These are phyloP conservation scores for Chymomyza procnemis DNA, from an alignment of 2,888 invertebrate genomes.

Conservation along the genomic window DNA sequence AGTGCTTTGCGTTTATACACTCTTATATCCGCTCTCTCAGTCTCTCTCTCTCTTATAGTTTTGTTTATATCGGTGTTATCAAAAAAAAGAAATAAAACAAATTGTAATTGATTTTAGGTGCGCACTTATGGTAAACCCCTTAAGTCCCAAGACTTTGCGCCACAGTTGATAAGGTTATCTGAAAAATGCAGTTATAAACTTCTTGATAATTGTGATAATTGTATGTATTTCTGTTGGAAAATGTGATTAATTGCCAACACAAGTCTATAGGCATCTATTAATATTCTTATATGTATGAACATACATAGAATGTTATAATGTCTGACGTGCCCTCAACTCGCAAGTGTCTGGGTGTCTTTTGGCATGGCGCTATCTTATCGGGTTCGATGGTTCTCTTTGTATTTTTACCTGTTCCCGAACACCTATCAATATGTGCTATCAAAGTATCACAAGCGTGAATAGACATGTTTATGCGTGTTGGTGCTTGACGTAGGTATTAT, in stretches of 20 bases:
- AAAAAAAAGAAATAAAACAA: slow-evolving; percentile 13
- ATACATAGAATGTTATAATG: not conserved
- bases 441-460: not conserved
- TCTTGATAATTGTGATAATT: not conserved
- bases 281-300: not conserved
- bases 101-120: not conserved
- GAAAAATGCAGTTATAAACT: not conserved
- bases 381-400: not conserved
- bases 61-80: slow-evolving; percentile 38
- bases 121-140: not conserved
- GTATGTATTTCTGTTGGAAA: not conserved
- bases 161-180: slow-evolving; percentile 14
- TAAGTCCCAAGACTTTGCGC: slow-evolving; percentile 11
- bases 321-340: not conserved
- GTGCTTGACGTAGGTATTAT: not conserved
- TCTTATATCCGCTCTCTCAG: not conserved
- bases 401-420: not conserved
- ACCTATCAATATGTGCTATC: not conserved
- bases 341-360: not conserved
- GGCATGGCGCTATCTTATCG: not conserved
- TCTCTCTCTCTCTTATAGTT: not conserved
- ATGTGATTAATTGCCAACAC: not conserved
- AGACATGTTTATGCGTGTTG: not conserved
- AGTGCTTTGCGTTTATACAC: not conserved
- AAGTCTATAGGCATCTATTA: not conserved